Conservation (phyloP, 2,113 vertebrate genomes). For the Sorex araneus region DNA sequence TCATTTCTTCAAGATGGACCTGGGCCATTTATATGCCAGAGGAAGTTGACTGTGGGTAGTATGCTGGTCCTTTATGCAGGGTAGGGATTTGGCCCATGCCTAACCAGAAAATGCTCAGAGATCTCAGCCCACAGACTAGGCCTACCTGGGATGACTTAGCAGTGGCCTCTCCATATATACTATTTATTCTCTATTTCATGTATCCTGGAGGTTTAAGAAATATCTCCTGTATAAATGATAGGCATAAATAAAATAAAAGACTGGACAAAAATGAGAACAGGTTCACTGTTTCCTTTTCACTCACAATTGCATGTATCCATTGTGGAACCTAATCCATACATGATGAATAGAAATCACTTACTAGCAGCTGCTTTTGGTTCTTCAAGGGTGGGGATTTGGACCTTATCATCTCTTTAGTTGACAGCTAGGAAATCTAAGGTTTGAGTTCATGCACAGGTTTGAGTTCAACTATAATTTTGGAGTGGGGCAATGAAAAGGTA, state of each 20-base stretch:
- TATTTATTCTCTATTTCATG: background rate
- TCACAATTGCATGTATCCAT: background rate
- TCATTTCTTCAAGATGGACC: too few relatives aligned
- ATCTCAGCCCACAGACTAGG: too few relatives aligned
- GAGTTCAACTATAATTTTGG: background rate
- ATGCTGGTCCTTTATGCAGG: too few relatives aligned
- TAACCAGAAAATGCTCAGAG: too few relatives aligned
- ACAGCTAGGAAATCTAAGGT: background rate
- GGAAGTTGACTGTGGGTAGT: too few relatives aligned
- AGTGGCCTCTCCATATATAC: too few relatives aligned
- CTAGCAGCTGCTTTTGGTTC: background rate
- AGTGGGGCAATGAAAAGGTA: too few relatives aligned
- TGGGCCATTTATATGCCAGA: too few relatives aligned
- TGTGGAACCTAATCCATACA: background rate
- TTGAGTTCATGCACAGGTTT: background rate
- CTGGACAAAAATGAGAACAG: background rate
- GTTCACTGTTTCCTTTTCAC: background rate
- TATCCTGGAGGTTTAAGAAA: constrained; percentile 28
- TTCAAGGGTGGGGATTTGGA: background rate
- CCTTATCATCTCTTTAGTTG: background rate
- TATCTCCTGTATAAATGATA: constrained; percentile 16
- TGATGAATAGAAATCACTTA: background rate
- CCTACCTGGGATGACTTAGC: too few relatives aligned
- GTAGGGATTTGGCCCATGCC: too few relatives aligned
- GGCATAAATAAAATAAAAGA: constrained; percentile 26